phyloP scores from a whole-genome alignment of 2,113 vertebrate species.

The Ageneiosus marmoratus region DNA sequence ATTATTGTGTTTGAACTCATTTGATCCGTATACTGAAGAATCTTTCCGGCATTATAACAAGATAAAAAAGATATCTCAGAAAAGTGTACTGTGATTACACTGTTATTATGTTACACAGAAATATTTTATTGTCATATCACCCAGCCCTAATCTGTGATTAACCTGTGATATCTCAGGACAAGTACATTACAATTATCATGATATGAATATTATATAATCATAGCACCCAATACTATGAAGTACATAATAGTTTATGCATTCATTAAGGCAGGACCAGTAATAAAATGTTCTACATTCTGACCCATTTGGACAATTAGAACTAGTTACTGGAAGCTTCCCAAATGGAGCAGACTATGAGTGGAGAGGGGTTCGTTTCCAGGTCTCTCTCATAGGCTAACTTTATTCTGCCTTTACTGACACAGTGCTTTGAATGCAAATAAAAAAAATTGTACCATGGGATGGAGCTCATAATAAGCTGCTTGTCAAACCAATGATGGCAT shows the following conservation, averaged over 20 bases:
- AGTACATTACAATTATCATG: too few relatives aligned
- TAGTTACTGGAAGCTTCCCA: constrained; percentile 17
- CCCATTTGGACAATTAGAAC: constrained; percentile 24
- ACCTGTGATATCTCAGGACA: too few relatives aligned
- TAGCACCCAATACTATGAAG: background rate
- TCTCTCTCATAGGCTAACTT: background rate
- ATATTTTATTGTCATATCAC: too few relatives aligned
- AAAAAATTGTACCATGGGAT: background rate
- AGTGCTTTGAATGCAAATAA: background rate
- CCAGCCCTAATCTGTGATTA: too few relatives aligned
- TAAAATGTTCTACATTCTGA: constrained; percentile 17
- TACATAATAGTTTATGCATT: constrained; percentile 51
- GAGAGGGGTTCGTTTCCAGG: background rate
- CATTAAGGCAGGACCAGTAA: constrained; percentile 54
- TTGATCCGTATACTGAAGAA: too few relatives aligned
- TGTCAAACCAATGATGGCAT: too few relatives aligned
- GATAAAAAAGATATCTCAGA: too few relatives aligned
- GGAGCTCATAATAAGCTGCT: background rate
- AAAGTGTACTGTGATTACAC: background rate
- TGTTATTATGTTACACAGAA: too few relatives aligned
- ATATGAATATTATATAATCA: background rate
- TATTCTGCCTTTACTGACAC: background rate
- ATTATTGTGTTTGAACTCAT: background rate
- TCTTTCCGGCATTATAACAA: too few relatives aligned
- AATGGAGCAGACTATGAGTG: background rate